A percentile compares a stretch with the other conserved stretches of the same genome.
Evolutionary conservation across 1,140 invertebrate genomes (phyloP).

Genomic region (Euborellia annulipes): DNA sequence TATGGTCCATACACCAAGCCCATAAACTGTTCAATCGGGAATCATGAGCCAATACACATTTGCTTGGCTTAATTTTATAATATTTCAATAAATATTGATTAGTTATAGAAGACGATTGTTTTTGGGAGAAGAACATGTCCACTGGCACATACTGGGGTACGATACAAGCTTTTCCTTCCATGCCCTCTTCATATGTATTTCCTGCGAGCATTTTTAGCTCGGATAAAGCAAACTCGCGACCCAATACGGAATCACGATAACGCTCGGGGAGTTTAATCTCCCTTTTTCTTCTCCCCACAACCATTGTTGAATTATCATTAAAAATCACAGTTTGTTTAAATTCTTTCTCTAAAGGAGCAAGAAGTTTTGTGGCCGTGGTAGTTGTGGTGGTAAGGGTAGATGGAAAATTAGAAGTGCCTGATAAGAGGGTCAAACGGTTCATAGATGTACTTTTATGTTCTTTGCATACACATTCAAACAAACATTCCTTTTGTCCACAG

Average conservation of each 20-base stretch:
- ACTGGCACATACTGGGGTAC: too few relatives aligned
- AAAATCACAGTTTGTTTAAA: conserved; percentile 29
- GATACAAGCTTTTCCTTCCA: too few relatives aligned
- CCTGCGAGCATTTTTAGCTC: conserved; percentile 18
- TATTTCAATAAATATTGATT: too few relatives aligned
- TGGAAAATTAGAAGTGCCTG: neutral
- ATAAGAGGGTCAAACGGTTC: conserved; percentile 10
- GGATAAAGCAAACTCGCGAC: too few relatives aligned
- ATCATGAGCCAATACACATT: too few relatives aligned
- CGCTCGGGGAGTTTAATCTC: conserved; percentile 23
- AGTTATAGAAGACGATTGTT: conserved; percentile 25
- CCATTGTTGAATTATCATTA: conserved; percentile 25
- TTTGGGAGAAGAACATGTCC: too few relatives aligned
- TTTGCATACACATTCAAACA: conserved; percentile 29
- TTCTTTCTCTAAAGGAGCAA: conserved; percentile 27
- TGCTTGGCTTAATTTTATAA: too few relatives aligned
- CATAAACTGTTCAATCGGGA: too few relatives aligned
- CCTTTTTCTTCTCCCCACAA: conserved; percentile 24
- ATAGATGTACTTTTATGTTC: conserved; percentile 12
- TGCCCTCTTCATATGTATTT: too few relatives aligned
- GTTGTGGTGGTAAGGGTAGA: neutral
- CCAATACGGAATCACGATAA: conserved; percentile 21
- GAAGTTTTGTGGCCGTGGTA: conserved; percentile 14
- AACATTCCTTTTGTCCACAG: conserved; percentile 28
- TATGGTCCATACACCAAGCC: too few relatives aligned